Evolutionary conservation across 2,797 vertebrate species (phyloP), one percentile per base, ranked within the genome.

Genomic region (Helicolenus hilgendorfi): DNA sequence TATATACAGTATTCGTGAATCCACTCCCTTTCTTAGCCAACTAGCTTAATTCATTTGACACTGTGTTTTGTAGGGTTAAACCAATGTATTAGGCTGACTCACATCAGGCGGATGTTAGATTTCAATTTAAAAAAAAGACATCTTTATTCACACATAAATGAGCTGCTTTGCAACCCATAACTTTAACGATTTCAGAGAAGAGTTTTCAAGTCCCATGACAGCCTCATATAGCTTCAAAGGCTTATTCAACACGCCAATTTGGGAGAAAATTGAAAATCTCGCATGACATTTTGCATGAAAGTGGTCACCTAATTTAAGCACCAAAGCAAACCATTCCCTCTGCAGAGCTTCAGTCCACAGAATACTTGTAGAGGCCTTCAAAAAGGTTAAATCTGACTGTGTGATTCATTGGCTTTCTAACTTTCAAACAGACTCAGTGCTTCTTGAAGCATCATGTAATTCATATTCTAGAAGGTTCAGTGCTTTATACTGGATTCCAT

Each of bases 401-500:
- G 11, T 60, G 35, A 56, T 33, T 56, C n/a, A 26, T 2, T 22
- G 45, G 33, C 29, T 69, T 26, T 33, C 65, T 45, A 3, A 55
- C 59, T 33, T 64, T 31, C 24, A 38, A 20, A 75, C 20, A 53
- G 6, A 55, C 24, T 49, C n/a, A 0, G 22, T 14, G 20, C 15
- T 38, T 31, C 70, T 74, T 65, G 56, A 68, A 38, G 29, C 56
- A 5, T 79, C 36, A 62, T 45, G 14, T n/a, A 36, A 10, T 68
- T 76, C 7, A 29, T 60, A 63, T 79, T 72, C 35, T 67, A 74
- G 31, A 53, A 78, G 29, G 53, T 73, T 72, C 36, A 7, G n/a
- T 13, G 59, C 33, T 85, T 73, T 62, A 60, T 76, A 81, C 84
- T 49, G 22, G 62, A 55, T 53, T 58, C 53, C 6, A 5, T 77